phyloP scores from a whole-genome alignment of 2,797 vertebrate genomes.

The Melanotaenia maccullochi region DNA sequence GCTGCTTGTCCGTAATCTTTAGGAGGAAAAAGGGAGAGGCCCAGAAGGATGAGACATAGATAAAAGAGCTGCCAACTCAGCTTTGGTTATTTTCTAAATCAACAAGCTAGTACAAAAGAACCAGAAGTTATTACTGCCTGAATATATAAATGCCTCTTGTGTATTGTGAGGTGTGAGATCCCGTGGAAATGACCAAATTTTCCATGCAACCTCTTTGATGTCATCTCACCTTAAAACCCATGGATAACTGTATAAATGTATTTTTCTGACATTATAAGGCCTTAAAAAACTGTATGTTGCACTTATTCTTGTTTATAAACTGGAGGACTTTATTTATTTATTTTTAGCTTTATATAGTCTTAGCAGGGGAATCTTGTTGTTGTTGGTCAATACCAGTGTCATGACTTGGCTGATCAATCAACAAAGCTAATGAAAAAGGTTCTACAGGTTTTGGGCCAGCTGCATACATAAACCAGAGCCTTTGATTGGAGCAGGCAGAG shows the following conservation, averaged over 20 bases:
- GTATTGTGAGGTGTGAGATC: not conserved
- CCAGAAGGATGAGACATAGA: not conserved
- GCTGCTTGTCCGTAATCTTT: not conserved
- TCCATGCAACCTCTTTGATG: not conserved
- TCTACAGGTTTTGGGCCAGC: not conserved
- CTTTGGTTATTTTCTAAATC: conserved; percentile 1
- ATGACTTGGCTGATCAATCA: not conserved
- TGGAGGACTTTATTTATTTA: too few species aligned
- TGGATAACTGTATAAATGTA: not conserved
- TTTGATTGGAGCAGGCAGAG: not conserved
- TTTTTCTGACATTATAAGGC: not conserved
- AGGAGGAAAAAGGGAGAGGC: not conserved
- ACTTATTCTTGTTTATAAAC: not conserved
- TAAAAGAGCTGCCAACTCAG: not conserved
- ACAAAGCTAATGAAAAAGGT: too few species aligned
- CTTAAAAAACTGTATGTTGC: not conserved
- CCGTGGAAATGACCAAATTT: not conserved
- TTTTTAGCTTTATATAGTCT: not conserved
- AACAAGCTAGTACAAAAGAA: conserved; percentile 1
- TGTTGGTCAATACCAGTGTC: not conserved
- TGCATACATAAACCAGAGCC: not conserved
- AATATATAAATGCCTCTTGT: not conserved
- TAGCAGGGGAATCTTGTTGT: not conserved
- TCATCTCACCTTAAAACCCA: not conserved
- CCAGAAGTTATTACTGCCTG: not conserved